Evolutionary conservation across 2,797 vertebrate species (phyloP).

Genomic region (Alauda arvensis): DNA sequence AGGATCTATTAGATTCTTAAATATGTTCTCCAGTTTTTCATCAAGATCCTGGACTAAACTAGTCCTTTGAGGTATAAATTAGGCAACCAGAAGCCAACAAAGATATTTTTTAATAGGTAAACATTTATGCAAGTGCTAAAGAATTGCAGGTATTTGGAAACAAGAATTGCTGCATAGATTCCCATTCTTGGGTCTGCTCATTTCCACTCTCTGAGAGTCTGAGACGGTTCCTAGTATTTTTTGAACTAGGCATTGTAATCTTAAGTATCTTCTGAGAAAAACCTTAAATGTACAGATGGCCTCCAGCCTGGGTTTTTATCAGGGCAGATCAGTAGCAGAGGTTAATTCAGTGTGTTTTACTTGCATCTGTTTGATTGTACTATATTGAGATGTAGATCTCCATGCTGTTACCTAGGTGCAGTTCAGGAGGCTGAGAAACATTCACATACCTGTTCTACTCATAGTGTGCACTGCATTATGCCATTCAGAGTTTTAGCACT

Average conservation of each 20-base stretch:
- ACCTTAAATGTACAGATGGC: not conserved
- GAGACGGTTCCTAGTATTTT: not conserved
- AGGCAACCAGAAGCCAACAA: not conserved
- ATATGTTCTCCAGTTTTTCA: not conserved
- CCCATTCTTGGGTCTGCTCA: not conserved
- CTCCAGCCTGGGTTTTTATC: not conserved
- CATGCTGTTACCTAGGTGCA: not conserved
- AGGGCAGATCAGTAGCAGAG: not conserved
- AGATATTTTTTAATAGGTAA: not conserved
- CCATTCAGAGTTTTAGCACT: not conserved
- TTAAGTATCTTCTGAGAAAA: not conserved
- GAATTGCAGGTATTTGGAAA: not conserved
- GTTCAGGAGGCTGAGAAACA: not conserved
- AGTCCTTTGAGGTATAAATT: not conserved
- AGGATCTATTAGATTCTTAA: not conserved
- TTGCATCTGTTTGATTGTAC: not conserved
- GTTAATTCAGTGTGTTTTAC: not conserved
- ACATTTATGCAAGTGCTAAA: not conserved
- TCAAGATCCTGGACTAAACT: not conserved
- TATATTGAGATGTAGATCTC: not conserved
- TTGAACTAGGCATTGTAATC: not conserved
- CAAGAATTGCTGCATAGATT: not conserved
- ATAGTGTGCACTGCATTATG: accelerated
- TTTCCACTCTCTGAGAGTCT: not conserved
- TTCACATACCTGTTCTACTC: not conserved